Evolutionary conservation across 2,888 invertebrate genomes (phyloP).

Genomic region (Dryadula phaetusa): DNA sequence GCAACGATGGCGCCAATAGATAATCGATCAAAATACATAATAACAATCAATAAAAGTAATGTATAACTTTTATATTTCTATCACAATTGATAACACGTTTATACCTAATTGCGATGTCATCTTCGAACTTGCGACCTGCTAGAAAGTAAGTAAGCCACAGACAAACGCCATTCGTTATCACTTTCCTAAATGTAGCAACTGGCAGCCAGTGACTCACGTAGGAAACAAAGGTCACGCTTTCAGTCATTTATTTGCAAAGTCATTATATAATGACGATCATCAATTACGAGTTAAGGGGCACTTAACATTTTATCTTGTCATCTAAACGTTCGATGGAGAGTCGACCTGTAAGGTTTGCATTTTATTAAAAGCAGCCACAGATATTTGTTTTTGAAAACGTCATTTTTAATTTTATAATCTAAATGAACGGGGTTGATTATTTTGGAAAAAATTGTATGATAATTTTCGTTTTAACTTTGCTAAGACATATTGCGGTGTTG

Average conservation of each 20-base stretch:
- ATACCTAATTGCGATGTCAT: neutral
- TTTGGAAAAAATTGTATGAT: no score
- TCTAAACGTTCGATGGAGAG: conserved; percentile 23
- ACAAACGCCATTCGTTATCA: neutral
- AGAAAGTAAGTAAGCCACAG: neutral
- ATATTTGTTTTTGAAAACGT: no score
- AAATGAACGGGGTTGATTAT: no score
- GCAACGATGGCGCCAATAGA: neutral
- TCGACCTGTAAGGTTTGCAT: conserved; percentile 15
- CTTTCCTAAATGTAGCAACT: conserved; percentile 2
- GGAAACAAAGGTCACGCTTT: conserved; percentile 26
- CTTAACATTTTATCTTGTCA: conserved; percentile 36
- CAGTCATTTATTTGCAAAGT: conserved; percentile 32
- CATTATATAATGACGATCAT: conserved; percentile 32
- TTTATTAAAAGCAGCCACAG: neutral
- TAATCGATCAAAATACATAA: neutral
- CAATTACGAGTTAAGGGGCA: conserved; percentile 32
- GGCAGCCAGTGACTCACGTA: conserved; percentile 4
- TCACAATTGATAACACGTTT: neutral
- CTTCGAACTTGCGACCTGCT: neutral
- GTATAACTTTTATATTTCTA: neutral
- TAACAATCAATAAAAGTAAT: neutral
- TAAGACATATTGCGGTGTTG: no score
- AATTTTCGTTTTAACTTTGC: no score
- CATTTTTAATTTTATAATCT: no score